Evolutionary conservation across 1,140 invertebrate species (phyloP), one percentile per base, ranked within the genome.

Genomic region (Oedothorax gibbosus): DNA sequence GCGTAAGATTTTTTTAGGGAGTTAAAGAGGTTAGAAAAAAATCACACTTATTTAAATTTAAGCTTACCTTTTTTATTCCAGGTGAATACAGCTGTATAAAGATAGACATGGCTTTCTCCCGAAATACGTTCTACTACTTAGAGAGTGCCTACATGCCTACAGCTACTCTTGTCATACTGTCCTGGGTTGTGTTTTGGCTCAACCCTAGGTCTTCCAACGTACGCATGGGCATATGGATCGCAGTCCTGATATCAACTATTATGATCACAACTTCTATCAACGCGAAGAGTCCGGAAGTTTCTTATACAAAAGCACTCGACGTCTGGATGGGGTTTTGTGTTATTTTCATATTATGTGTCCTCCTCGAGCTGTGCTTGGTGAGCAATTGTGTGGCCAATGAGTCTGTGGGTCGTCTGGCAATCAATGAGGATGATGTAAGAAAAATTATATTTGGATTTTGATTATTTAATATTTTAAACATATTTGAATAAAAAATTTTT

Each of bases 231-330:
- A 91, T 98, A 0, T 96, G 96, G 8, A 95, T 97, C 51, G 97
- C 96, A 51, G 96, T 96, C 7, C 90, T 98, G 5, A 92, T 97
- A 35, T 97, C 96, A 0, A 91, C 97, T 4, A 96, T 95, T 8
- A 97, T 96, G 4, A 96, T 97, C 87, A 95, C 96, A 88, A 95
- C 95, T 0, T 96, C 97, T 89, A 96, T 95, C 78, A 95, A 97
- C 89, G 95, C 95, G 0, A 93, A 95, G 9, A 89, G 97, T 68
- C 96, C 96, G 8, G 96, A 96, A 56, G 87, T 88, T 0, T 89
- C 89, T 9, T 90, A 90, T 77, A 89, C 89, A 49, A 90, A 90
- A 75, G 89, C 89, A 7, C 87, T 90, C 0, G 90, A 90, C 78
- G 87, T 89, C 1, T 90, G 90, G 90, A 88, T 88, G 71, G 88